phyloP scores from a whole-genome alignment of 1,140 invertebrate genomes.

The Telenomus remus region DNA sequence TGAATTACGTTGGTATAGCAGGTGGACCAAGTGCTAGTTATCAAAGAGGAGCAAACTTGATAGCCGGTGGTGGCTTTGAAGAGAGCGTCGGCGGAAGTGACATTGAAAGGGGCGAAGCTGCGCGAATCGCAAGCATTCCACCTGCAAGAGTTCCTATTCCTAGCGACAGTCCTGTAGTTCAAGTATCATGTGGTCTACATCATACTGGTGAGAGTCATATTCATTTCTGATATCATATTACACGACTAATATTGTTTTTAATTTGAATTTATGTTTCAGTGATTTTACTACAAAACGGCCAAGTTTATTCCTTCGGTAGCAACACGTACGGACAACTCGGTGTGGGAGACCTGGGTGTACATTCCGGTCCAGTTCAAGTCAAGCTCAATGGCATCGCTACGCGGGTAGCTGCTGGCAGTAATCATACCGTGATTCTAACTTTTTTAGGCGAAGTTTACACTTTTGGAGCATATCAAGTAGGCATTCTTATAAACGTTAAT shows the following conservation, averaged over 20 bases:
- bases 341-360: constrained; percentile 86
- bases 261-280: constrained; percentile 76
- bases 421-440: constrained; percentile 95
- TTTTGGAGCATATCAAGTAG: constrained; percentile 92
- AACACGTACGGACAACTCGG: constrained; percentile 97
- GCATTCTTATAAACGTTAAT: constrained; percentile 12
- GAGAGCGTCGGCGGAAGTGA: constrained; percentile 78
- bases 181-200: constrained; percentile 92
- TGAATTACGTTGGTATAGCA: constrained; percentile 46
- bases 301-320: constrained; percentile 93
- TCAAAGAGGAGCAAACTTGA: constrained; percentile 56
- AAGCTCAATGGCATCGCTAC: constrained; percentile 81
- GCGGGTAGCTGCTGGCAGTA: constrained; percentile 93
- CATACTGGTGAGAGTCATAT: constrained; percentile 81
- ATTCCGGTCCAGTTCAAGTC: constrained; percentile 85
- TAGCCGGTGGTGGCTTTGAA: constrained; percentile 66
- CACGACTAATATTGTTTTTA: no score
- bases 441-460: constrained; percentile 94
- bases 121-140: constrained; percentile 84
- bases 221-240: no score
- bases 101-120: constrained; percentile 78
- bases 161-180: constrained; percentile 82
- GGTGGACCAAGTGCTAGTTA: constrained; percentile 62
- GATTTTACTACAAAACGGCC: constrained; percentile 80
- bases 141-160: constrained; percentile 85